Evolutionary conservation across 2,797 vertebrate genomes (phyloP), one percentile per base, ranked within the genome.

Genomic region (Ibycter americanus): DNA sequence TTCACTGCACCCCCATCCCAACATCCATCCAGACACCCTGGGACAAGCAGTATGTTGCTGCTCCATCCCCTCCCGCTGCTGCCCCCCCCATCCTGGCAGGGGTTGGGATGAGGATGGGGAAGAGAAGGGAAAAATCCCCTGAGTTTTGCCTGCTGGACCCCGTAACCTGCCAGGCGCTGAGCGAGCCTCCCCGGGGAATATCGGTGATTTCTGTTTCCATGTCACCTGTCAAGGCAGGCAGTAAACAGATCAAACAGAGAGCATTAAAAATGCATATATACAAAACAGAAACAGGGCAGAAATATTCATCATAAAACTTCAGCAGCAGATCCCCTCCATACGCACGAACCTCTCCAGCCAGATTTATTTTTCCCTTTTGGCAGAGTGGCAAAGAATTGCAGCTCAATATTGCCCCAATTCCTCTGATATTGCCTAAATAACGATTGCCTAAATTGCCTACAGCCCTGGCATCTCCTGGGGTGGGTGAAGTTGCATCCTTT

Each of bases 251-350:
- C 79, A 59, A 65, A 52, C 27, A 22, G 46, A 26, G 27, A 34
- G 9, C 51, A 3, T 32, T 83, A 23, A 54, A 88, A 78, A 86
- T 38, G 27, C 66, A 67, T 51, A 1, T 15, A 19, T 72, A 42
- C 59, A 77, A 73, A 92, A 22, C 34, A 63, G 83, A 73, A 77
- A 44, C 52, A 17, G n/a, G 54, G 12, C 21, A 15, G 72, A n/a
- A 65, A 9, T 18, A 52, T 6, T 16, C 59, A 9, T 63, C 32
- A 3, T 8, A 16, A 49, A 65, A 56, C 36, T 20, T 8, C 77
- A 26, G 36, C 44, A n/a, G 34, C 44, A 19, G 59, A 46, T 59
- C 26, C 0, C 0, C 29, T 67, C 40, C 0, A 26, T 1, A 5
- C 1, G 0, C 44, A 22, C 4, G 1, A 31, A 46, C 71, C 31